Evolutionary conservation across 2,113 vertebrate species (phyloP).

Genomic region (Gnathonemus echidnorhynchus): DNA sequence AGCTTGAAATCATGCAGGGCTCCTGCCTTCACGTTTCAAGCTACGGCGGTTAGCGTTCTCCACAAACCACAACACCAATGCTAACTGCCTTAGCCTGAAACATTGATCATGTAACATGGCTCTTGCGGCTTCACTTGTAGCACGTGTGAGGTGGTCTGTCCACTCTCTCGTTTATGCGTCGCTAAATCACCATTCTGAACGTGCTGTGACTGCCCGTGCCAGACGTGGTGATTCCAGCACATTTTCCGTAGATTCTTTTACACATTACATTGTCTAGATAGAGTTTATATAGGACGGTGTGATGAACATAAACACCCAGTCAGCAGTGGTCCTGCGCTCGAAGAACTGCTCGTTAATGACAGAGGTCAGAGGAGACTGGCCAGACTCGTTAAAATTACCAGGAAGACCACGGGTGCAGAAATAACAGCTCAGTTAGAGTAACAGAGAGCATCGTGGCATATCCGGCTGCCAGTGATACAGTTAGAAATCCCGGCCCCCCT

Average conservation of each 20-base stretch:
- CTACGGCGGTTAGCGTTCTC: neutral
- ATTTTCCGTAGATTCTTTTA: neutral
- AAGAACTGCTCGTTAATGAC: neutral
- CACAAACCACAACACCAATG: neutral
- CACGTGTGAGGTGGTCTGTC: neutral
- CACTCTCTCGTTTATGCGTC: neutral
- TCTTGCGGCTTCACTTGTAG: neutral
- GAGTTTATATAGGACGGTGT: neutral
- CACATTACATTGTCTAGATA: neutral
- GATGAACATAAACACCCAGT: neutral
- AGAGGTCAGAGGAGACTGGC: neutral
- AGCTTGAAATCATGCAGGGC: conserved; percentile 28
- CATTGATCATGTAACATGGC: neutral
- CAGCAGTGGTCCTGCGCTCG: neutral
- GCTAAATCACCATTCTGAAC: neutral
- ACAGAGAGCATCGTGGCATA: neutral
- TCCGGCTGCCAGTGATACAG: neutral
- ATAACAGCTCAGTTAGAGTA: neutral
- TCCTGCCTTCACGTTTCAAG: conserved; percentile 15
- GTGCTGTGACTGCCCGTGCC: neutral
- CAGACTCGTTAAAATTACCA: neutral
- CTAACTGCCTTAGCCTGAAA: neutral
- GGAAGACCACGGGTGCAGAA: neutral
- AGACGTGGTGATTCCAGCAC: neutral
- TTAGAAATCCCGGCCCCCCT: neutral